Conservation (phyloP, 2,113 vertebrate genomes). For the Aleadryas rufinucha region DNA sequence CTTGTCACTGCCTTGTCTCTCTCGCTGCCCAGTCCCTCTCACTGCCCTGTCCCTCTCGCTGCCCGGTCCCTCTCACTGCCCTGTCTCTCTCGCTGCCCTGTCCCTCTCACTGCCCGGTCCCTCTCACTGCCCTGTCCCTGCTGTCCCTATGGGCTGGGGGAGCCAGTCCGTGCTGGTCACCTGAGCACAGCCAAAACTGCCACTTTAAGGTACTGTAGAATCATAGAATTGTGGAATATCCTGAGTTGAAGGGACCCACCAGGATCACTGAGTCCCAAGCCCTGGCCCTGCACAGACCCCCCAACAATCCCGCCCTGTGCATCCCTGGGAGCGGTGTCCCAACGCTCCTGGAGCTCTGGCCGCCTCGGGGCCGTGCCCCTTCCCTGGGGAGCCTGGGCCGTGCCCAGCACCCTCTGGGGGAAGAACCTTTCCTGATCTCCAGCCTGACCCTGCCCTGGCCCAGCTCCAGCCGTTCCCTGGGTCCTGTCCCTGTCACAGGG, state of each 20-base stretch:
- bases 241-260: background rate
- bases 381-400: background rate
- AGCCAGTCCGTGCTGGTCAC: rapidly evolving
- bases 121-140: background rate
- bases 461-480: background rate
- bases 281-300: background rate
- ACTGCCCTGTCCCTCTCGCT: too few species aligned
- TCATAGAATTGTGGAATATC: background rate
- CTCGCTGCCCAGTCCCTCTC: too few species aligned
- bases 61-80: too few species aligned
- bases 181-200: background rate
- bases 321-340: rapidly evolving
- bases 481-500: background rate
- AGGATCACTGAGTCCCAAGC: rapidly evolving
- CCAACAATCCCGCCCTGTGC: background rate
- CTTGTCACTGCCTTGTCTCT: too few species aligned
- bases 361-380: background rate
- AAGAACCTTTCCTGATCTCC: background rate
- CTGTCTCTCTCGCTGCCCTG: too few species aligned
- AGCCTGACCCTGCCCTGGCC: background rate
- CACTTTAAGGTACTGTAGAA: rapidly evolving
- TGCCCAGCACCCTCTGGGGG: background rate
- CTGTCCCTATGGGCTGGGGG: background rate
- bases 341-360: background rate
- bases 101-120: too few species aligned